Base-by-base conservation (phyloP, 1,140 invertebrate genomes). In the Drosophila guanche region DNA sequence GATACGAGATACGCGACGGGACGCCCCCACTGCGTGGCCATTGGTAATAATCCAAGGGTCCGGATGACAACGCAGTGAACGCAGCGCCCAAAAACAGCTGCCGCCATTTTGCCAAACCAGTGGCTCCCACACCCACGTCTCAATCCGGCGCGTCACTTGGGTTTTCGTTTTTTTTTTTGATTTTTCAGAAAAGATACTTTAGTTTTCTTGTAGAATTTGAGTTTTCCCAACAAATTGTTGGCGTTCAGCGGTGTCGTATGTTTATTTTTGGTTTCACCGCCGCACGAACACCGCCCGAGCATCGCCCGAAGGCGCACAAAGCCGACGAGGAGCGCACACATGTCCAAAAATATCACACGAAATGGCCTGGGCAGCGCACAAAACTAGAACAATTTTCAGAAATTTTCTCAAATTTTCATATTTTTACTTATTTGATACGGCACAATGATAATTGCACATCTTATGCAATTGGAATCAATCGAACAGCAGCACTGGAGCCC, bases 311-410 rank as follows among this genome's bases (percentile, higher is more conserved):
- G 61, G 43, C 51, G 50, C 61, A 37, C 33, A 40, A 50, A 70
- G 22, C 48, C 47, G 47, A 50, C 52, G 42, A 73, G 69, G 83
- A 88, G 81, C 83, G 73, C 77, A 86, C 77, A 86, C 81, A 88
- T 88, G 58, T 88, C 83, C 83, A 88, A 88, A 88, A 88, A 88
- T 88, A 88, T 83, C 83, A 88, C 84, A 83, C 79, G 83, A 78
- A 83, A 86, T 84, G 83, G 66, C 83, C 83, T 88, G 83, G 83
- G 83, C 83, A 88, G 83, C 74, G 69, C 65, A 66, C 56, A 72
- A 86, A 88, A 83, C 83, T 88, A 88, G 83, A 80, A 68, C 83
- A 88, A 60, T 73, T 65, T 68, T 75, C 47, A 76, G 73, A 66
- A 73, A 83, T 62, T 88, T 88, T 72, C 80, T 80, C 51, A 68